Percentiles rank a stretch among this genome's conserved stretches.
These are phyloP conservation scores for Calameuta filiformis DNA, from an alignment of 2,888 invertebrate species.

Conservation along the genomic window DNA sequence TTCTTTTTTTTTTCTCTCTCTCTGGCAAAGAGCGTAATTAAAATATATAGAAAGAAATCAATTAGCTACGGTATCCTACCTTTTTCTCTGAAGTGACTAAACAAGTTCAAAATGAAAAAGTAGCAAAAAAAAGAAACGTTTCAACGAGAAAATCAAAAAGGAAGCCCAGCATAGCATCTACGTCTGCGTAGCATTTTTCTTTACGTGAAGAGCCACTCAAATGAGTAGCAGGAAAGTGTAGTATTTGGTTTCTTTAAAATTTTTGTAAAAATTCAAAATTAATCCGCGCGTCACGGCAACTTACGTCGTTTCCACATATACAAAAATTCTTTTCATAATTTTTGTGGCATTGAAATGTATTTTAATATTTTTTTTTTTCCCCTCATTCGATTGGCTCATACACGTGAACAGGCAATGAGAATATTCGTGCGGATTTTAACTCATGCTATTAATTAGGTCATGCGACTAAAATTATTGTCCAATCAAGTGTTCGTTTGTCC, in stretches of 20 bases:
- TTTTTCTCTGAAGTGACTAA: constrained; percentile 21
- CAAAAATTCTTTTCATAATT: too few species aligned
- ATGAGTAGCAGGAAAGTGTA: neutral
- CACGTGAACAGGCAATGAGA: neutral
- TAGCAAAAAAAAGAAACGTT: constrained; percentile 1
- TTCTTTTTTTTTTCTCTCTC: neutral
- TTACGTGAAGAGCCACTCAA: neutral
- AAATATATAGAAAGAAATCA: neutral
- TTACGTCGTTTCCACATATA: too few species aligned
- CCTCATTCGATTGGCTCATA: neutral
- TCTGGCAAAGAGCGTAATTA: neutral
- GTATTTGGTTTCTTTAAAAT: neutral
- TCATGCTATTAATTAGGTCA: neutral
- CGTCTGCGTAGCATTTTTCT: neutral
- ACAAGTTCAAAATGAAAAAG: constrained; percentile 16
- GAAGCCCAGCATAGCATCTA: neutral
- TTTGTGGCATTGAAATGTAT: neutral
- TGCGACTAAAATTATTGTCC: neutral
- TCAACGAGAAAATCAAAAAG: neutral
- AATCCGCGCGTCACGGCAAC: too few species aligned
- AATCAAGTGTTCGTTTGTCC: neutral
- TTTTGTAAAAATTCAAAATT: too few species aligned
- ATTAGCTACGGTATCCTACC: constrained; percentile 13
- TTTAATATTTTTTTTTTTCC: neutral
- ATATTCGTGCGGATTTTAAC: neutral